Base-by-base conservation (phyloP, 2,797 vertebrate genomes). In the Acropternis orthonyx region DNA sequence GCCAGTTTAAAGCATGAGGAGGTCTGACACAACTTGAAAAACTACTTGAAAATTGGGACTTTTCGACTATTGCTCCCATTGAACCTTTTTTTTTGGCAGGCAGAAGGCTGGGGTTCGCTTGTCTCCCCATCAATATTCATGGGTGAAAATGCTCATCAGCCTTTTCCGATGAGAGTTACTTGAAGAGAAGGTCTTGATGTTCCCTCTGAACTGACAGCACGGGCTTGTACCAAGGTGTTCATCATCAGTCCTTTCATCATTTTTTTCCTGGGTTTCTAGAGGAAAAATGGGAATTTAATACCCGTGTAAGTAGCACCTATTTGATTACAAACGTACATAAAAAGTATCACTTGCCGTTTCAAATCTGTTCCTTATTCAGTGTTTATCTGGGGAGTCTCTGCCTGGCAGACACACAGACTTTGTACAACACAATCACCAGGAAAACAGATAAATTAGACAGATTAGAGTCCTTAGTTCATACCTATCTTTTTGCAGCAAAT, bases 1-100 rank as follows among this genome's bases (percentile, higher is more conserved):
- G 12, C 24, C 36, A 8, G 2, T n/a, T 73, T 30, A 16, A 7
- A 2, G 0, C 23, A 34, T 1, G 6, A 73, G 16, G 1, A 13
- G 27, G 6, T 34, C 6, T 27, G 34, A 34, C 55, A 43, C 34
- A 32, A 3, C 44, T 8, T 15, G 12, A 48, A 54, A 61, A 86
- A 34, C 4, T 4, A 2, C 66, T 37, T 75, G 37, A 66, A 75
- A 39, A 52, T 0, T 2, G 26, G 36, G 46, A 43, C 22, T 41
- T 79, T 72, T 48, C 21, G 12, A 37, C 28, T 34, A 3, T 19
- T 67, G 24, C 27, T 46, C 51, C n/a, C 37, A 20, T 3, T 23
- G 9, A 16, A 18, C 19, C 0, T 13, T 13, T 37, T 46, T 46
- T 5, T 49, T 46, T 71, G 7, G 1, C 19, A 43, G n/a, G 23